Conservation (phyloP, 2,113 vertebrate species). For the Crotalus viridis region DNA sequence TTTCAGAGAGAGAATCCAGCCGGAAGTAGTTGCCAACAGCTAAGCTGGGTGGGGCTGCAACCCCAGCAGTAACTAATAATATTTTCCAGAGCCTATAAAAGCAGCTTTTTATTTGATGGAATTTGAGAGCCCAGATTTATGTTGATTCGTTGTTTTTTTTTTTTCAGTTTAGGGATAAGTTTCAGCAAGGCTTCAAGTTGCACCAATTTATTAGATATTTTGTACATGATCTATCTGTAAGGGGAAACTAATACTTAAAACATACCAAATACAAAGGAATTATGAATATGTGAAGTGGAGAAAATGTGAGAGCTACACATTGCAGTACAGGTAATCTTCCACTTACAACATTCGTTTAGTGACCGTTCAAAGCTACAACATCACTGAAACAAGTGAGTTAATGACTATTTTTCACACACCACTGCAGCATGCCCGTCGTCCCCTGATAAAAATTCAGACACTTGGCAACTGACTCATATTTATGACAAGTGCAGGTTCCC, state of each 20-base stretch:
- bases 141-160: neutral
- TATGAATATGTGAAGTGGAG: neutral
- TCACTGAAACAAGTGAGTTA: neutral
- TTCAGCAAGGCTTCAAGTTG: neutral
- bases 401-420: neutral
- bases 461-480: neutral
- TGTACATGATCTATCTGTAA: neutral
- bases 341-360: neutral
- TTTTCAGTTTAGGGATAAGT: neutral
- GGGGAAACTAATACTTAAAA: neutral
- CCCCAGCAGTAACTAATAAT: neutral
- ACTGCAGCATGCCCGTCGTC: neutral
- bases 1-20: neutral
- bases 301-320: neutral
- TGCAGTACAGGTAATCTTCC: neutral
- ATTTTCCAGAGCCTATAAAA: slow-evolving; percentile 1
- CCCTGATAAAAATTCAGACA: neutral
- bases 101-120: neutral
- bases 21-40: neutral
- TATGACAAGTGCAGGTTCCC: neutral
- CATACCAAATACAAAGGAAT: neutral
- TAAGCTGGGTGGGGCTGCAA: neutral
- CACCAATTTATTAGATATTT: neutral
- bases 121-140: neutral
- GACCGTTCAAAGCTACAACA: neutral